Percentiles rank a stretch among this genome's conserved stretches.
phyloP scores from a whole-genome alignment of 2,888 invertebrate species.

The Hermodice carunculata region DNA sequence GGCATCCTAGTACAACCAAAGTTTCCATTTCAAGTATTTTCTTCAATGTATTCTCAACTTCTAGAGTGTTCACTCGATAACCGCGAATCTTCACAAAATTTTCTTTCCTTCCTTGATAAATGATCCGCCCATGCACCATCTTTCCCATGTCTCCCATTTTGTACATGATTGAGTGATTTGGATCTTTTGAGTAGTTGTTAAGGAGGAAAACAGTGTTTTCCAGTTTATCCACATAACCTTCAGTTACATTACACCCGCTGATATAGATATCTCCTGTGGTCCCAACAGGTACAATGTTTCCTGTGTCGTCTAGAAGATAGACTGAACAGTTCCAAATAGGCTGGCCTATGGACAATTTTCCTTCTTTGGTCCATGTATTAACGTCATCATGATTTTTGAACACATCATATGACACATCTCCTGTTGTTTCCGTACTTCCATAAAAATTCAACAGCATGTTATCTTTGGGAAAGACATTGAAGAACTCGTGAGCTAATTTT shows the following conservation, averaged over 20 bases:
- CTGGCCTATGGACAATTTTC: constrained; percentile 86
- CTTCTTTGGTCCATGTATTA: constrained; percentile 55
- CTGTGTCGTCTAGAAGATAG: constrained; percentile 82
- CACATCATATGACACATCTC: constrained; percentile 86
- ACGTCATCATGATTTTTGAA: constrained; percentile 73
- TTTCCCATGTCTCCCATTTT: constrained; percentile 88
- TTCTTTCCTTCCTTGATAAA: constrained; percentile 83
- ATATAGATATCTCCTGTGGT: constrained; percentile 87
- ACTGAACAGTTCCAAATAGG: constrained; percentile 86
- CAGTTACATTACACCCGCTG: constrained; percentile 83
- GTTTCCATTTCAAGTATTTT: neutral
- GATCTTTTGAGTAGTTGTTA: too few relatives aligned
- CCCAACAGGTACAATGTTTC: constrained; percentile 80
- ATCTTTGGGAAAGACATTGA: constrained; percentile 71
- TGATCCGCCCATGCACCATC: constrained; percentile 77
- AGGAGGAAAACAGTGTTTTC: too few relatives aligned
- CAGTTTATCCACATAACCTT: constrained; percentile 81
- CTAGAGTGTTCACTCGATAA: constrained; percentile 86
- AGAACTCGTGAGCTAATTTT: constrained; percentile 4
- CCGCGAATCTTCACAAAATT: constrained; percentile 77
- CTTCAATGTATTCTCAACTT: constrained; percentile 77
- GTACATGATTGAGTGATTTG: constrained; percentile 76
- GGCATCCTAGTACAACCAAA: neutral
- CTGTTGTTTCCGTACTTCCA: constrained; percentile 93
- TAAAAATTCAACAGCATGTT: constrained; percentile 87